These are phyloP conservation scores for Netelia fuscicornis DNA, from an alignment of 2,888 invertebrate species.

Conservation along the genomic window DNA sequence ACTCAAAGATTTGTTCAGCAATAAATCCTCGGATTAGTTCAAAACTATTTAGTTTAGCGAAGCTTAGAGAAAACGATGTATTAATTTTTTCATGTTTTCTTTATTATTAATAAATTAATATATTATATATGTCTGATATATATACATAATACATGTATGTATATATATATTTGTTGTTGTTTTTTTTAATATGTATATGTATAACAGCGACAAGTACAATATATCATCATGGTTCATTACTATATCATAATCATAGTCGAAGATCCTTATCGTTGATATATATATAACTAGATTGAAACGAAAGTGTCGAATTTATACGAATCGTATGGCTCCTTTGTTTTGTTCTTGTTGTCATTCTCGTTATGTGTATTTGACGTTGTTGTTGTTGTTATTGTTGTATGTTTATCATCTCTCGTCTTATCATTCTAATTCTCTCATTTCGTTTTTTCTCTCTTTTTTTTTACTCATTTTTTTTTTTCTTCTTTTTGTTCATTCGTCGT, in stretches of 20 bases:
- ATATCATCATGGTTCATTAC: slow-evolving; percentile 82
- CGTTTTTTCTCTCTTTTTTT: slow-evolving; percentile 12
- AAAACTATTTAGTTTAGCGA: neutral
- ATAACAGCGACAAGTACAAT: slow-evolving; percentile 84
- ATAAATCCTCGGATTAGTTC: slow-evolving; percentile 1
- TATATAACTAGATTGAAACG: slow-evolving; percentile 78
- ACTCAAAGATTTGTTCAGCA: slow-evolving; percentile 53
- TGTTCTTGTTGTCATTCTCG: slow-evolving; percentile 37
- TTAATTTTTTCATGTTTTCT: slow-evolving; percentile 78
- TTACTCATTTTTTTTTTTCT: slow-evolving; percentile 57
- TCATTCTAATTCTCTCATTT: slow-evolving; percentile 50
- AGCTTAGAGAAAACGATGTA: slow-evolving; percentile 20
- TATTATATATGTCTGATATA: slow-evolving; percentile 80
- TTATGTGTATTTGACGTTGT: neutral
- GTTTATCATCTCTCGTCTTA: slow-evolving; percentile 38
- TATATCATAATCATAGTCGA: slow-evolving; percentile 81
- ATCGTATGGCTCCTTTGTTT: slow-evolving; percentile 71
- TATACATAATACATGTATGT: slow-evolving; percentile 72
- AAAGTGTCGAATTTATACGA: slow-evolving; percentile 79
- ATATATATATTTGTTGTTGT: slow-evolving; percentile 68
- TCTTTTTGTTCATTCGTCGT: slow-evolving; percentile 60
- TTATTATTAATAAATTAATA: slow-evolving; percentile 84
- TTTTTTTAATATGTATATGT: slow-evolving; percentile 80
- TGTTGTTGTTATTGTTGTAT: slow-evolving; percentile 57
- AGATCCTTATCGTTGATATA: slow-evolving; percentile 75